These are phyloP conservation scores for Cranoglanis bouderius DNA, from an alignment of 2,113 vertebrate genomes.

Conservation along the genomic window DNA sequence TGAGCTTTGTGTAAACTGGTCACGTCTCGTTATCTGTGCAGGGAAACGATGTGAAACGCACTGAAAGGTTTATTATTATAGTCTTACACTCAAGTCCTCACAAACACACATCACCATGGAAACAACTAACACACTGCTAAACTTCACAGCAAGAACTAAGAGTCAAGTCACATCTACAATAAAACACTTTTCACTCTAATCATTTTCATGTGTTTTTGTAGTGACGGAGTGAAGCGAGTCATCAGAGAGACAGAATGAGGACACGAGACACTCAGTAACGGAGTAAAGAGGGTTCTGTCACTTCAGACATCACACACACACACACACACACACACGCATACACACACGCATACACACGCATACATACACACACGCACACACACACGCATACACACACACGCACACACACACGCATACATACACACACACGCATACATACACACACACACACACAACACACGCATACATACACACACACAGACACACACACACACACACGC, in stretches of 20 bases:
- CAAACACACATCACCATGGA: neutral
- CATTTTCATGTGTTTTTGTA: neutral
- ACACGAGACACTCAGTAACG: neutral
- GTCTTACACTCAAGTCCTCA: neutral
- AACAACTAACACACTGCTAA: neutral
- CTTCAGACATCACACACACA: neutral
- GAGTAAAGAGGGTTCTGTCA: neutral
- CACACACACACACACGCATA: too few species aligned
- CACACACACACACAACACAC: too few species aligned
- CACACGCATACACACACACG: too few species aligned
- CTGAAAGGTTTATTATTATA: neutral
- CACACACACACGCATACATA: too few species aligned
- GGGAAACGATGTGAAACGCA: neutral
- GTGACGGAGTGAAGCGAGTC: neutral
- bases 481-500: too few species aligned
- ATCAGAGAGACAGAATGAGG: conserved; percentile 11
- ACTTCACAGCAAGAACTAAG: neutral
- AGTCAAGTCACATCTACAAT: neutral
- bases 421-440: too few species aligned
- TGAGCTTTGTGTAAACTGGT: too few species aligned
- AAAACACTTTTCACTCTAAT: neutral
- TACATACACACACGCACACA: too few species aligned
- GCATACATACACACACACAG: too few species aligned
- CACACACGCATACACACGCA: too few species aligned
- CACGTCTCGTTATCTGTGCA: too few species aligned